A percentile compares a stretch with the other conserved stretches of the same genome.
Evolutionary conservation across 2,113 vertebrate species (phyloP).

Genomic region (Mustela nigripes): DNA sequence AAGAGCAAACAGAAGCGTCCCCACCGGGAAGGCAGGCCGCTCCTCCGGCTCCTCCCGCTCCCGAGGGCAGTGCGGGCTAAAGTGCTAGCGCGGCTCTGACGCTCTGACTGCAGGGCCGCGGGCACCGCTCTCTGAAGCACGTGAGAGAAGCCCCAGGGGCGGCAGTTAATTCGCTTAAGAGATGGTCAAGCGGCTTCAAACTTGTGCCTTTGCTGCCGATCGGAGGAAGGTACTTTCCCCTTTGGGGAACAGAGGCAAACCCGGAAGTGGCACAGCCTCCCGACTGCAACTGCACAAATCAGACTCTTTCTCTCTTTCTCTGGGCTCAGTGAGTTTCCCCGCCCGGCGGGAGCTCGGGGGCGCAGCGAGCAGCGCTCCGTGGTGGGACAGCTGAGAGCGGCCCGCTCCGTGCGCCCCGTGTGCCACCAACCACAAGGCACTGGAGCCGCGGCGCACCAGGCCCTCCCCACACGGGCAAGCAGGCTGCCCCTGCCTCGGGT

Average conservation of each 20-base stretch:
- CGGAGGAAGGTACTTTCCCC: not conserved
- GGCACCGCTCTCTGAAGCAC: not conserved
- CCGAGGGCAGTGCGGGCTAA: not conserved
- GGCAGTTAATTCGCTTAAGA: not conserved
- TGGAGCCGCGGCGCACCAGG: not conserved
- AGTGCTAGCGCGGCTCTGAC: too few relatives aligned
- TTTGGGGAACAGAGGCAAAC: not conserved
- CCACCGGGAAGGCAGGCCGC: rapidly evolving
- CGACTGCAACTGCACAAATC: not conserved
- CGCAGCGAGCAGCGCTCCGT: not conserved
- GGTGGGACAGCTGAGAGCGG: not conserved
- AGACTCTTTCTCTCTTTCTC: not conserved
- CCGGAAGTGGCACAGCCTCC: not conserved
- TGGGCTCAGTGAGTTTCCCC: not conserved
- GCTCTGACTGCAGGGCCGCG: too few relatives aligned
- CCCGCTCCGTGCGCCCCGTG: rapidly evolving
- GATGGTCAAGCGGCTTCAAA: not conserved
- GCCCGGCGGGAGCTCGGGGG: not conserved
- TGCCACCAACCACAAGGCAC: not conserved
- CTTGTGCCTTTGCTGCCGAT: not conserved
- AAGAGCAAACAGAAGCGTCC: constrained; percentile 50
- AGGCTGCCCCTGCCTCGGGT: not conserved
- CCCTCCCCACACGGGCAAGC: not conserved
- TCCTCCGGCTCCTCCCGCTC: not conserved
- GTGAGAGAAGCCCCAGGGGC: not conserved